phyloP scores from a whole-genome alignment of 2,113 vertebrate genomes.

The Austrofundulus limnaeus region DNA sequence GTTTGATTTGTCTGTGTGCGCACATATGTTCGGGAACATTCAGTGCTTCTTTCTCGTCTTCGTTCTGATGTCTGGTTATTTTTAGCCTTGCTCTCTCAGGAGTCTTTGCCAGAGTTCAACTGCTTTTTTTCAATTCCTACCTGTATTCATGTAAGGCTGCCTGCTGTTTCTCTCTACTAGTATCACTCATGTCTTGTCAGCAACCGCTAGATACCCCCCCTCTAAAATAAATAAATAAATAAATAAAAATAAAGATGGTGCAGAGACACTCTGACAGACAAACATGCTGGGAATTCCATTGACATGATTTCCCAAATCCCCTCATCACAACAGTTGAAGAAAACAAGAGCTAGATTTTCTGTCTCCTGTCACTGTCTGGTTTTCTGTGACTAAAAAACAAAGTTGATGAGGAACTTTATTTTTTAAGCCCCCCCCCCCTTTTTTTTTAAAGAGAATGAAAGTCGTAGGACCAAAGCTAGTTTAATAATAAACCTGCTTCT shows the following conservation, averaged over 20 bases:
- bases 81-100: conserved; percentile 65
- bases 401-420: conserved; percentile 29
- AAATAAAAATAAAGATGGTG: conserved; percentile 20
- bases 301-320: conserved; percentile 33
- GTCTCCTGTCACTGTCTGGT: conserved; percentile 5
- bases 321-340: conserved; percentile 19
- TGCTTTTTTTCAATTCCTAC: conserved; percentile 55
- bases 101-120: conserved; percentile 58
- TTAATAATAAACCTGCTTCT: conserved; percentile 51
- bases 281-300: conserved; percentile 34
- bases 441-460: conserved; percentile 56
- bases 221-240: too few species aligned
- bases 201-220: conserved; percentile 6
- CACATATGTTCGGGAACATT: conserved; percentile 58
- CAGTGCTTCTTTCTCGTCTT: conserved; percentile 59
- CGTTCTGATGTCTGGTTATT: conserved; percentile 68
- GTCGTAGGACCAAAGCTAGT: conserved; percentile 24
- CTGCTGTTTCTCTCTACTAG: conserved; percentile 3
- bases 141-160: conserved; percentile 31
- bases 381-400: conserved; percentile 10
- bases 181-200: conserved; percentile 34
- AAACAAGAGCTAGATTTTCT: conserved; percentile 6
- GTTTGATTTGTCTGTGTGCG: conserved; percentile 33
- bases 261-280: conserved; percentile 9
- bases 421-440: conserved; percentile 21